Evolutionary conservation across 2,113 vertebrate species (phyloP).

Genomic region (Chaetops frenatus): DNA sequence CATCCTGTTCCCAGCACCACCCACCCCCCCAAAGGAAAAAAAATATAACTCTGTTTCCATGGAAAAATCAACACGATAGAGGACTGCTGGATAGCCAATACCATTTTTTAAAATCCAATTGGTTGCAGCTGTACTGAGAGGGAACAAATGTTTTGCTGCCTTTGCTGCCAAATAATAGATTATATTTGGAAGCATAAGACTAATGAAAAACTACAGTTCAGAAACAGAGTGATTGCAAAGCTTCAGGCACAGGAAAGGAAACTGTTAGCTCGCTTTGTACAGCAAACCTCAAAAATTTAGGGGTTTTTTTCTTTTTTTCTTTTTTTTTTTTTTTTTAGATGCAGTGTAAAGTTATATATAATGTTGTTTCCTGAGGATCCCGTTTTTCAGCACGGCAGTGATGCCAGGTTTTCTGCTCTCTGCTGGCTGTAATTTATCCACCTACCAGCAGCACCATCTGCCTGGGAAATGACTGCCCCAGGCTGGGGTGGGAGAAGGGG

Average conservation of each 20-base stretch:
- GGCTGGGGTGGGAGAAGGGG: not conserved
- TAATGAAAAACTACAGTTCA: slow-evolving; percentile 60
- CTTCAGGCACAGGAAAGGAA: slow-evolving; percentile 33
- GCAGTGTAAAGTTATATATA: not conserved
- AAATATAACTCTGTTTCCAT: slow-evolving; percentile 12
- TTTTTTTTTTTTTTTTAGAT: not conserved
- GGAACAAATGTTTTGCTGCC: slow-evolving; percentile 58
- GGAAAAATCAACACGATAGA: slow-evolving; percentile 32
- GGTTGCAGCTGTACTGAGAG: slow-evolving; percentile 63
- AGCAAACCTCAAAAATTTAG: not conserved
- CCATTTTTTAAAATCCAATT: slow-evolving; percentile 57
- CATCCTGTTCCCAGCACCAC: not conserved
- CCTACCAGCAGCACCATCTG: slow-evolving; percentile 42
- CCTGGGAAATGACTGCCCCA: not conserved
- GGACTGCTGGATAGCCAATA: slow-evolving; percentile 19
- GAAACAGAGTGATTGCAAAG: slow-evolving; percentile 43
- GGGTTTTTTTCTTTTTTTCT: not conserved
- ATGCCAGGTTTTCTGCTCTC: slow-evolving; percentile 11
- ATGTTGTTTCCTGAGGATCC: slow-evolving; percentile 4
- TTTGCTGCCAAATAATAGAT: slow-evolving; percentile 68
- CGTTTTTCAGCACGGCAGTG: not conserved
- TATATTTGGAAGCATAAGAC: slow-evolving; percentile 63
- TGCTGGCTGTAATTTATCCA: slow-evolving; percentile 18
- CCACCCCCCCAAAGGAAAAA: not conserved
- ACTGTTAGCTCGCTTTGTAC: not conserved